Evolutionary conservation across 2,888 invertebrate genomes (phyloP), one percentile per base, ranked within the genome.

Genomic region (Ophioninae sp.): DNA sequence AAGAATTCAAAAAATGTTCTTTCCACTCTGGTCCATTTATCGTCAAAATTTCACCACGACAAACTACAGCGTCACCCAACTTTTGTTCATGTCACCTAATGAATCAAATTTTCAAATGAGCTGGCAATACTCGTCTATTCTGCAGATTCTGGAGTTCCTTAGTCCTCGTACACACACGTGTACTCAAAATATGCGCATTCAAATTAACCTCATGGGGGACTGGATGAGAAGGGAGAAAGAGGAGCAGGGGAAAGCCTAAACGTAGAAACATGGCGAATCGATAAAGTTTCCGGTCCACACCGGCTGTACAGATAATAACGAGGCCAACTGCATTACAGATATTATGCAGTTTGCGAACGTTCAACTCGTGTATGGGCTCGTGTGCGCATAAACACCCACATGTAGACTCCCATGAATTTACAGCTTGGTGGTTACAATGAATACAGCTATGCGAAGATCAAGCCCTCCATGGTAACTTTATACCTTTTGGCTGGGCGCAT

Each of bases 401-500:
- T 7, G 51, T 23, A 10, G 17, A 72, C 56, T 64, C 41, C 41
- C 51, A 37, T 67, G 59, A 56, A 78, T 81, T 79, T 74, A 61
- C 72, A 59, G 41, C 69, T 64, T 41, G 73, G 39, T 72, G 76
- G 61, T 65, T 41, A 37, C 65, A 59, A 44, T 68, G 41, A 63
- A 51, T n/a, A 13, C 67, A 51, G 51, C 68, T 79, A 72, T 65
- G 82, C 61, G 79, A 69, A 73, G 80, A 85, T 79, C 71, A 64
- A 84, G 84, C 75, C 79, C 82, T 63, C 63, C 56, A 13, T 13
- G 56, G 75, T 76, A 79, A 81, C 71, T 30, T 83, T 79, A 65
- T 83, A 76, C 84, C 84, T 76, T 83, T 84, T 81, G 85, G 81
- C 83, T 85, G 81, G 76, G 76, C 82, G 85, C 85, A 80, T 85